Conservation (phyloP, 2,113 vertebrate species). For the Silurus meridionalis region DNA sequence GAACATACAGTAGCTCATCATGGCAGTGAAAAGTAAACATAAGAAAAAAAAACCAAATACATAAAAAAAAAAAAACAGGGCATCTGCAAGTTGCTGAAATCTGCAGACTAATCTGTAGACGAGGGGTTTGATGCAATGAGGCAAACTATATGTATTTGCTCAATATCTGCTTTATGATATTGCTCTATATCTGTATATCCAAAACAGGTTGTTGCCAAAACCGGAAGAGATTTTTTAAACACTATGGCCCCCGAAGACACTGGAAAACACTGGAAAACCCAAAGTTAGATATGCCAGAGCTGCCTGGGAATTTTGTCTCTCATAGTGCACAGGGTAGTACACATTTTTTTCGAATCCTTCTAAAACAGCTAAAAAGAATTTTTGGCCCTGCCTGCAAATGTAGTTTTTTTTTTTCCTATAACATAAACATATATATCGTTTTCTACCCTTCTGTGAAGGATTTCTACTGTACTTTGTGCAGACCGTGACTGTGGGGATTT, state of each 20-base stretch:
- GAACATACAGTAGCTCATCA: neutral
- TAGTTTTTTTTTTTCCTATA: too few relatives aligned
- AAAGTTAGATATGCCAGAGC: neutral
- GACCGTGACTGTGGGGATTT: neutral
- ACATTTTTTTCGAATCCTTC: neutral
- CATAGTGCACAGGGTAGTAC: neutral
- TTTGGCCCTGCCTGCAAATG: too few relatives aligned
- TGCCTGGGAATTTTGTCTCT: neutral
- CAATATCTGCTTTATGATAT: neutral
- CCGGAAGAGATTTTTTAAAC: neutral
- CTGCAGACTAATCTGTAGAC: constrained; percentile 13
- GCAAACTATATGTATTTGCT: neutral
- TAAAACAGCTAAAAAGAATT: neutral
- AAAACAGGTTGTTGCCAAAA: neutral
- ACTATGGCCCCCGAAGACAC: neutral
- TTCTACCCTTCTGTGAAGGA: neutral
- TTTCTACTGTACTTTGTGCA: neutral
- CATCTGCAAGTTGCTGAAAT: neutral
- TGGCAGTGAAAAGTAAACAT: neutral
- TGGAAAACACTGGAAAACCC: neutral
- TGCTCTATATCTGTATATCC: neutral
- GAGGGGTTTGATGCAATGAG: neutral
- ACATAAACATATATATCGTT: too few relatives aligned
- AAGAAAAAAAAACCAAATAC: neutral
- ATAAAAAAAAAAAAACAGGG: neutral